Conservation (phyloP, 2,113 vertebrate species). For the Toxostoma redivivum region DNA sequence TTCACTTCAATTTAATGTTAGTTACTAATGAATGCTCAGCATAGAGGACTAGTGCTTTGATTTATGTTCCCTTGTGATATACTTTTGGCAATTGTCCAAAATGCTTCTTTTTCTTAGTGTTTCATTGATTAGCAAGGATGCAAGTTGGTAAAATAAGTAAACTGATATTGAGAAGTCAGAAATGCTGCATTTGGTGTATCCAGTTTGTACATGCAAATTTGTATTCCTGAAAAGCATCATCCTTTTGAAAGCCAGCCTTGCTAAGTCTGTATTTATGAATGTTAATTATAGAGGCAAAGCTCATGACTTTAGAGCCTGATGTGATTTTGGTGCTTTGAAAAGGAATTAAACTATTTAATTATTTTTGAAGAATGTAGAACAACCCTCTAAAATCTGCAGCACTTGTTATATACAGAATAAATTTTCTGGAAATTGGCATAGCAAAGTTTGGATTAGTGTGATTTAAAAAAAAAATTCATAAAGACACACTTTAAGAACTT, state of each 20-base stretch:
- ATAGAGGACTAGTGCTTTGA: neutral
- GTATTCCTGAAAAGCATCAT: constrained; percentile 3
- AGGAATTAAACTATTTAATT: neutral
- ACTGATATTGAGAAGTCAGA: neutral
- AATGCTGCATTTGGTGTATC: neutral
- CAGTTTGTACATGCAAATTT: neutral
- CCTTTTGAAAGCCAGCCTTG: neutral
- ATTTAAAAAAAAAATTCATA: neutral
- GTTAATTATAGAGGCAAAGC: neutral
- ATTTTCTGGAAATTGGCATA: neutral
- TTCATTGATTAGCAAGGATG: neutral
- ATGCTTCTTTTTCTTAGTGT: neutral
- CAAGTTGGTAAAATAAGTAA: neutral
- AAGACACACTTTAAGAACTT: neutral
- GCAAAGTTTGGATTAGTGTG: neutral
- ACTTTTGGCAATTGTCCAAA: neutral
- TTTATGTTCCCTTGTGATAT: neutral
- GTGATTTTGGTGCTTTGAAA: neutral
- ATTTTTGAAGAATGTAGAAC: neutral
- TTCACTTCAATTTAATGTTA: neutral
- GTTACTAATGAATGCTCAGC: constrained; percentile 10
- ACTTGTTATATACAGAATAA: neutral
- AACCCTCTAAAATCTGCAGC: neutral
- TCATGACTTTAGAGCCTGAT: neutral
- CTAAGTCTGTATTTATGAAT: constrained; percentile 13